phyloP scores from a whole-genome alignment of 2,888 invertebrate species.

The Syrphus vitripennis region DNA sequence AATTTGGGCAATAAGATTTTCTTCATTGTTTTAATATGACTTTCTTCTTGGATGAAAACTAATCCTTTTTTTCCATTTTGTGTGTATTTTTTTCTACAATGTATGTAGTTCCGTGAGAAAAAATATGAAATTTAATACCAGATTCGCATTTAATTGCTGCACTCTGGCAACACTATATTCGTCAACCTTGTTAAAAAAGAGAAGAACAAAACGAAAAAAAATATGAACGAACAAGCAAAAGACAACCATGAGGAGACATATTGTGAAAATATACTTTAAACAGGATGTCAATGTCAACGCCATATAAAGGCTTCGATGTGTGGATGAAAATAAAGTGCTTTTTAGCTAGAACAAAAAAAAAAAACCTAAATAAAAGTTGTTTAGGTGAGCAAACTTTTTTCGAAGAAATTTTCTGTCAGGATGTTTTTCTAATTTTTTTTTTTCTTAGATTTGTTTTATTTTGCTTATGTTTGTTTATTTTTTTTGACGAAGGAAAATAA shows the following conservation, averaged over 20 bases:
- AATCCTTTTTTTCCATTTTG: too few species aligned
- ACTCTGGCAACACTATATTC: background rate
- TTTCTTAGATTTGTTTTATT: background rate
- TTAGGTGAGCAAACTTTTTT: slow-evolving; percentile 13
- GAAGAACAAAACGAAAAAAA: background rate
- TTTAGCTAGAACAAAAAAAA: background rate
- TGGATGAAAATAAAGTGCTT: slow-evolving; percentile 30
- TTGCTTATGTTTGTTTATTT: background rate
- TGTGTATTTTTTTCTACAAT: too few species aligned
- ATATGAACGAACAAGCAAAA: background rate
- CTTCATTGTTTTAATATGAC: too few species aligned
- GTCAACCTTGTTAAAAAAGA: background rate
- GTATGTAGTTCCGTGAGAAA: too few species aligned
- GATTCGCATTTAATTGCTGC: too few species aligned
- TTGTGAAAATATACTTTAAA: slow-evolving; percentile 48
- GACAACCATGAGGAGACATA: slow-evolving; percentile 46
- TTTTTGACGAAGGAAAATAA: slow-evolving; percentile 19
- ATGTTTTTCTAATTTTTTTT: background rate
- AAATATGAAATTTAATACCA: too few species aligned
- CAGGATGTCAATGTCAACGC: slow-evolving; percentile 38
- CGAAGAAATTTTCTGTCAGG: slow-evolving; percentile 12
- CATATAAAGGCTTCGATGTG: slow-evolving; percentile 26
- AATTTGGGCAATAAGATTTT: too few species aligned
- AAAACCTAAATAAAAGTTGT: too few species aligned
- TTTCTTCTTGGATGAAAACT: too few species aligned